Percentiles rank a stretch among this genome's conserved stretches.
Evolutionary conservation across 1,140 invertebrate genomes (phyloP).

Genomic region (Liolophura sinensis): DNA sequence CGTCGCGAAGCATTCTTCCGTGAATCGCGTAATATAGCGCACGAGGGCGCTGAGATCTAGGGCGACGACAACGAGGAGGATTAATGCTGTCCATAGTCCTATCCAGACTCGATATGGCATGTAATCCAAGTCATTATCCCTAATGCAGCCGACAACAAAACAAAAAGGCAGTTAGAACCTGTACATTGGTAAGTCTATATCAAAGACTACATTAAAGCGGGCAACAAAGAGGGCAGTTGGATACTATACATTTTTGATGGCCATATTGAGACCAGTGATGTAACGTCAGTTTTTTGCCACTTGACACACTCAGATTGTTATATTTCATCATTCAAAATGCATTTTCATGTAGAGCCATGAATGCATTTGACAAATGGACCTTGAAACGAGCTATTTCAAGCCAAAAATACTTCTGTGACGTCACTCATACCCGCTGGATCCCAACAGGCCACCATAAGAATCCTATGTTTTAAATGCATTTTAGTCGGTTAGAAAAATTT

Average conservation of each 20-base stretch:
- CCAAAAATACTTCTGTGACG: neutral
- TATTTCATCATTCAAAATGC: too few relatives aligned
- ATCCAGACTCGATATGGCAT: slow-evolving; percentile 93
- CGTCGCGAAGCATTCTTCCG: slow-evolving; percentile 98
- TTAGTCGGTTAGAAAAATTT: neutral
- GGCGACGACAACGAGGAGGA: slow-evolving; percentile 87
- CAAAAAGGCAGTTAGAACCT: slow-evolving; percentile 11
- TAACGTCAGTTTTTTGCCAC: too few relatives aligned
- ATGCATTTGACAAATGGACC: too few relatives aligned
- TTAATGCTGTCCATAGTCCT: slow-evolving; percentile 90
- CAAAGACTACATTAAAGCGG: neutral
- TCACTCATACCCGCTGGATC: neutral
- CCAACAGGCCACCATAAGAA: neutral
- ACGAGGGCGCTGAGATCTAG: slow-evolving; percentile 95
- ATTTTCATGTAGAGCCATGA: too few relatives aligned
- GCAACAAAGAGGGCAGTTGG: too few relatives aligned
- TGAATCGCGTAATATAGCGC: slow-evolving; percentile 98
- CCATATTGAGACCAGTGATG: neutral
- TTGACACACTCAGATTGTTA: too few relatives aligned
- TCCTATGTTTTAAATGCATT: neutral
- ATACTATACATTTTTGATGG: neutral
- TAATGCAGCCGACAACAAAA: slow-evolving; percentile 38
- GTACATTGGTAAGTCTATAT: neutral
- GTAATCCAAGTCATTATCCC: slow-evolving; percentile 81
- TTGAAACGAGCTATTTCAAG: too few relatives aligned